A percentile compares a stretch with the other conserved stretches of the same genome.
These are phyloP conservation scores for Prietella phreatophila DNA, from an alignment of 2,113 vertebrate genomes.

Conservation along the genomic window DNA sequence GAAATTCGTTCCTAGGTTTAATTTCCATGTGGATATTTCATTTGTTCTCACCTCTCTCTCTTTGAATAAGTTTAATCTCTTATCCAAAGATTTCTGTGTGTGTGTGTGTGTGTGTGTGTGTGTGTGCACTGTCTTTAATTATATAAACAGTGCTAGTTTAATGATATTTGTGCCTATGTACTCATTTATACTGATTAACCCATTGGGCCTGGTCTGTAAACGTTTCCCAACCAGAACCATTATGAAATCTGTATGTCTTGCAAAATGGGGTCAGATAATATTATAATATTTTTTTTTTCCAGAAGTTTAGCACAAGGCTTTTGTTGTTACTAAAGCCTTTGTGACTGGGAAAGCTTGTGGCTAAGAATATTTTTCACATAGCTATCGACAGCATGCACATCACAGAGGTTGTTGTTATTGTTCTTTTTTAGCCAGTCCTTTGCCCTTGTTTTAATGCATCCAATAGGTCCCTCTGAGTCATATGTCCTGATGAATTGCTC, in stretches of 20 bases:
- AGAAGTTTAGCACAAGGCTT: slow-evolving; percentile 67
- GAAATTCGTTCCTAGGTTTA: slow-evolving; percentile 50
- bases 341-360: slow-evolving; percentile 59
- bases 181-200: slow-evolving; percentile 24
- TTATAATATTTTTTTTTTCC: neutral
- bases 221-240: neutral
- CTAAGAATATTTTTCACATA: slow-evolving; percentile 57
- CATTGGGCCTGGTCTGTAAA: neutral
- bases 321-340: slow-evolving; percentile 69
- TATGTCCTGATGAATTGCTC: slow-evolving; percentile 30
- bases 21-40: slow-evolving; percentile 45
- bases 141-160: slow-evolving; percentile 28
- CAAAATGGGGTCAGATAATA: slow-evolving; percentile 56
- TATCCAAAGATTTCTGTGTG: neutral
- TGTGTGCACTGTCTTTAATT: slow-evolving; percentile 4
- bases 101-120: neutral
- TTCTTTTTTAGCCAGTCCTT: slow-evolving; percentile 34
- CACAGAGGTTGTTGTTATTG: neutral
- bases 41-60: neutral
- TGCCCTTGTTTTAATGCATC: slow-evolving; percentile 25
- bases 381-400: slow-evolving; percentile 39
- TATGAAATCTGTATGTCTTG: slow-evolving; percentile 62
- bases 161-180: slow-evolving; percentile 31
- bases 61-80: neutral
- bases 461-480: neutral